Base-by-base conservation (phyloP, 2,888 invertebrate genomes). In the Xestia xanthographa region DNA sequence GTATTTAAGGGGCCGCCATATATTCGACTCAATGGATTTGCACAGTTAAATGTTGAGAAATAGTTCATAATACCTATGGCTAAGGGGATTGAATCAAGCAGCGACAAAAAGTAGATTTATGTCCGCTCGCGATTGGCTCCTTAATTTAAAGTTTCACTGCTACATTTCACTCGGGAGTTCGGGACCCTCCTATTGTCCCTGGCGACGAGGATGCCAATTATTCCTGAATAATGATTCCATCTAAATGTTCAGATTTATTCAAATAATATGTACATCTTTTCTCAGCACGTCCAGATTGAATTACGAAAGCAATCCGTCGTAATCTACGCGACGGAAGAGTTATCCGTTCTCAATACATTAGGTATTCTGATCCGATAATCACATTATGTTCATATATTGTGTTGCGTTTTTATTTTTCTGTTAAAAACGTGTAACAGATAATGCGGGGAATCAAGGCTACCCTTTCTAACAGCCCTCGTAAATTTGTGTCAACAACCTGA, bases 401-500 rank as follows among this genome's bases (percentile, higher is more conserved):
- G 75, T 68, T 76, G 66, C 66, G 50, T 83, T 83, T 86, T 76
- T 45, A 77, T 41, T 72, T 76, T 83, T 67, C 67, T 66, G 50
- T 76, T 77, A 56, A 75, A 75, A 80, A 78, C 75, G 72, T 83
- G 84, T 89, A 84, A 86, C 84, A 83, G 85, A 89, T 92, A 93
- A 94, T 92, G 86, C 84, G 84, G 85, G 86, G 91, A 93, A 94
- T 92, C 89, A 92, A 89, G 91, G 91, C 90, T 90, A 91, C 91
- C 91, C 92, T 92, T 92, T 91, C 88, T 92, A 92, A 92, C 82
- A 91, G 91, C 93, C 91, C 92, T 94, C 93, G 93, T 95, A 95
- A 95, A 95, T 95, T 95, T 93, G 91, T 94, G 95, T 95, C 95
- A 94, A 94, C 94, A 92, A 91, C 93, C 93, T 93, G 94, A 94